Base-by-base conservation (phyloP, 2,888 invertebrate species). In the Fragum whitleyi region DNA sequence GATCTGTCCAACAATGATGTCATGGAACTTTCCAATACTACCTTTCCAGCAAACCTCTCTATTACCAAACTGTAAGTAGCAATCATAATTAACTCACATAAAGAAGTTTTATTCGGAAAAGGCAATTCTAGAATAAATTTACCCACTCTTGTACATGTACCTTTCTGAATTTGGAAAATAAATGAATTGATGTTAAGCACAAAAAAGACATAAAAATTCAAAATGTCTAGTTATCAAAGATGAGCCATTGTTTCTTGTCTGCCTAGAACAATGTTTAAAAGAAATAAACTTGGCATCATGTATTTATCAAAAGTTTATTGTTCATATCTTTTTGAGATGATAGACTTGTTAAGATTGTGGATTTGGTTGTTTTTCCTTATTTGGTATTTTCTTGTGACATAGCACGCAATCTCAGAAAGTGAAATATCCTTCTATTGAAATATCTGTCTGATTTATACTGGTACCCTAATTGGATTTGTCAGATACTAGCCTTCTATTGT, bases 41-140 rank as follows among this genome's bases (percentile, higher is more conserved):
- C 95, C 68, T 96, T 97, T 93, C 95, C 96, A 47, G 93, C 94
- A 59, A 95, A 95, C 73, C 95, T 95, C 87, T 91, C 90, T 51
- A 90, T 95, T 42, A 94, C 94, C 74, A 94, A 94, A 88, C 91
- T 95, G 95, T 95, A 94, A 93, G 95, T 94, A 74, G 29, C 28
- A n/a, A n/a, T n/a, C n/a, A n/a, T n/a, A n/a, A n/a, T n/a, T n/a
- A n/a, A n/a, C n/a, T n/a, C n/a, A n/a, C n/a, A n/a, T n/a, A n/a
- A n/a, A n/a, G n/a, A n/a, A n/a, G n/a, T n/a, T n/a, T n/a, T n/a
- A n/a, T n/a, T n/a, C n/a, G n/a, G n/a, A n/a, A n/a, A n/a, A n/a
- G n/a, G n/a, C n/a, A n/a, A n/a, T n/a, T n/a, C n/a, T n/a, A n/a
- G n/a, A n/a, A n/a, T n/a, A n/a, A n/a, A n/a, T n/a, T n/a, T n/a